Conservation (phyloP, 2,113 vertebrate genomes). For the Dinomys branickii region DNA sequence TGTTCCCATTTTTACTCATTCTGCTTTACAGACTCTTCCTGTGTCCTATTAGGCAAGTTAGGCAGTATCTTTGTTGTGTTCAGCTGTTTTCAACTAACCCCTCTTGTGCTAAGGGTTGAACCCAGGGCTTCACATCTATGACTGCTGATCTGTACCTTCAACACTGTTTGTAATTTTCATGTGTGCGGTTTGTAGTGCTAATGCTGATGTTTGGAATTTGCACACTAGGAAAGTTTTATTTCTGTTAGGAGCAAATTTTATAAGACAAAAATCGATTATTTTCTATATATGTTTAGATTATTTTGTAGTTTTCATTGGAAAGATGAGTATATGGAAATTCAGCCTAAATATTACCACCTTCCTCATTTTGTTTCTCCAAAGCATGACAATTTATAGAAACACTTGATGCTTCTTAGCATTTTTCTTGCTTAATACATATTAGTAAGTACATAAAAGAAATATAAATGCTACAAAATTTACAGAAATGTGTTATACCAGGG, state of each 20-base stretch:
- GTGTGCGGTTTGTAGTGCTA: neutral
- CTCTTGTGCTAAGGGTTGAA: neutral
- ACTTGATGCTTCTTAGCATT: neutral
- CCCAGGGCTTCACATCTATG: neutral
- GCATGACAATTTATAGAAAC: neutral
- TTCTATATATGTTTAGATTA: neutral
- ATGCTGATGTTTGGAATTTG: neutral
- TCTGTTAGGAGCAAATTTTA: constrained; percentile 11
- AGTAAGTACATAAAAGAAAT: neutral
- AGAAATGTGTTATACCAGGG: neutral
- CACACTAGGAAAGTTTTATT: neutral
- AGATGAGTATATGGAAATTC: constrained; percentile 29
- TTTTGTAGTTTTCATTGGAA: constrained; percentile 47
- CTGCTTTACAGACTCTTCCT: neutral
- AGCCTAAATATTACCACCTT: neutral
- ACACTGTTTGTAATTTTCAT: neutral
- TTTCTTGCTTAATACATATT: neutral
- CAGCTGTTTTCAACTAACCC: neutral
- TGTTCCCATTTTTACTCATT: neutral
- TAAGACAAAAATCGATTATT: neutral
- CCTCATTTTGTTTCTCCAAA: constrained; percentile 50
- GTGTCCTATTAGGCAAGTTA: neutral
- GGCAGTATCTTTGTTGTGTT: neutral
- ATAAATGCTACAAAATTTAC: neutral
- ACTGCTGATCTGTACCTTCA: neutral